Evolutionary conservation across 1,140 invertebrate genomes (phyloP).

Genomic region (Paraescarpia echinospica): DNA sequence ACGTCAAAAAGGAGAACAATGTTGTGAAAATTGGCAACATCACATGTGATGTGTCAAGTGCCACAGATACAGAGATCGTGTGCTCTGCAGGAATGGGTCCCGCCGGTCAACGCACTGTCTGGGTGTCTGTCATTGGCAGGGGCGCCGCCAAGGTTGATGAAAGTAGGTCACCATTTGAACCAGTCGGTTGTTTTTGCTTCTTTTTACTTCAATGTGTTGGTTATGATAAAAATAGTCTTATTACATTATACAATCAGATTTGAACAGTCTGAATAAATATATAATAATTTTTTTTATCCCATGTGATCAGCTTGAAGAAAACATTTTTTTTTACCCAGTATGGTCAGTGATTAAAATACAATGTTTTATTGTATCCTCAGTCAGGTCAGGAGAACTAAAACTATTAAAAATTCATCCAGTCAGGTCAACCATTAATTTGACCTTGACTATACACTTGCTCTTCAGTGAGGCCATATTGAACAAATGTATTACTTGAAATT

Average conservation of each 20-base stretch:
- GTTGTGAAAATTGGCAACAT: slow-evolving; percentile 37
- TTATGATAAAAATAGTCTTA: not conserved
- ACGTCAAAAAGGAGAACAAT: slow-evolving; percentile 28
- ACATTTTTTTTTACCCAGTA: not conserved
- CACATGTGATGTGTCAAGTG: slow-evolving; percentile 31
- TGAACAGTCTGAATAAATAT: too few relatives aligned
- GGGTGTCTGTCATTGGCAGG: slow-evolving; percentile 2
- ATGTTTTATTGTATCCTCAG: not conserved
- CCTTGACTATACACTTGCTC: not conserved
- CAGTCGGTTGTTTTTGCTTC: not conserved
- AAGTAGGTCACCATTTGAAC: not conserved
- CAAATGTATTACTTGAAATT: not conserved
- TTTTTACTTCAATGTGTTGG: not conserved
- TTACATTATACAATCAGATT: too few relatives aligned
- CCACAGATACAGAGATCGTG: slow-evolving; percentile 25
- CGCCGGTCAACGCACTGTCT: not conserved
- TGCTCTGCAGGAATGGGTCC: slow-evolving; percentile 16
- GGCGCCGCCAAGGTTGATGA: slow-evolving; percentile 16
- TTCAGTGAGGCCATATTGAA: not conserved
- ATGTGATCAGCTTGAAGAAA: not conserved
- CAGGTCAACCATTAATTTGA: not conserved
- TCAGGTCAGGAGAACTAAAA: too few relatives aligned
- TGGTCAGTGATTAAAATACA: too few relatives aligned
- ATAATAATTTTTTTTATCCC: not conserved
- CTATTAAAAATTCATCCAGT: not conserved